Conservation (phyloP, 2,888 invertebrate genomes). For the Parnassius apollo region DNA sequence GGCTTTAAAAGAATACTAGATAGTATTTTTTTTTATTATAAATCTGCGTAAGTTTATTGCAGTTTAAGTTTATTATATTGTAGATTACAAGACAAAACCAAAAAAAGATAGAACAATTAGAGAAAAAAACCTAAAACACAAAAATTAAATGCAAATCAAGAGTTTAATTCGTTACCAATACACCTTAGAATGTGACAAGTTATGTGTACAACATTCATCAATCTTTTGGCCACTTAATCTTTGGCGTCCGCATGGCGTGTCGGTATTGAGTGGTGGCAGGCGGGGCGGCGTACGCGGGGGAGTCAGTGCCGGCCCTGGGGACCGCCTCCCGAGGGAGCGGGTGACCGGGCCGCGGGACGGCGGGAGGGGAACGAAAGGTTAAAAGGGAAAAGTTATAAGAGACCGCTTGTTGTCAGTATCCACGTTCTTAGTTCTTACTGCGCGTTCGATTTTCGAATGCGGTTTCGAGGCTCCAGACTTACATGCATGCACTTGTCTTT, state of each 20-base stretch:
- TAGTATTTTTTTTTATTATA: no score
- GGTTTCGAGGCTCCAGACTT: constrained; percentile 37
- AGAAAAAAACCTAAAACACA: no score
- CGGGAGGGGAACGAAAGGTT: constrained; percentile 69
- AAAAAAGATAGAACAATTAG: no score
- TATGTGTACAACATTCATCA: constrained; percentile 26
- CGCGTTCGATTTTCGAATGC: constrained; percentile 65
- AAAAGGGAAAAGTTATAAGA: constrained; percentile 81
- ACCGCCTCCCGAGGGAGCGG: constrained; percentile 78
- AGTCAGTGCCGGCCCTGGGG: constrained; percentile 75
- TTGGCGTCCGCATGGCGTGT: constrained; percentile 75
- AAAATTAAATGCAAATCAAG: no score
- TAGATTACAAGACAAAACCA: no score
- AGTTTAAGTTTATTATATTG: no score
- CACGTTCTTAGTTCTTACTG: constrained; percentile 65
- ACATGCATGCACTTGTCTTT: not conserved
- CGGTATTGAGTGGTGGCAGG: constrained; percentile 79
- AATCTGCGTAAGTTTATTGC: no score
- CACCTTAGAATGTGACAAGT: constrained; percentile 1
- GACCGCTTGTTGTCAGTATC: constrained; percentile 78
- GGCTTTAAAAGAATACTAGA: no score
- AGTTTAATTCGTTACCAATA: no score
- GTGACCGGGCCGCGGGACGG: constrained; percentile 40
- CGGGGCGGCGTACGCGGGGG: constrained; percentile 52
- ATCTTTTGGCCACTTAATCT: constrained; percentile 56